Conservation (phyloP, 2,113 vertebrate species). For the Phasianus colchicus region DNA sequence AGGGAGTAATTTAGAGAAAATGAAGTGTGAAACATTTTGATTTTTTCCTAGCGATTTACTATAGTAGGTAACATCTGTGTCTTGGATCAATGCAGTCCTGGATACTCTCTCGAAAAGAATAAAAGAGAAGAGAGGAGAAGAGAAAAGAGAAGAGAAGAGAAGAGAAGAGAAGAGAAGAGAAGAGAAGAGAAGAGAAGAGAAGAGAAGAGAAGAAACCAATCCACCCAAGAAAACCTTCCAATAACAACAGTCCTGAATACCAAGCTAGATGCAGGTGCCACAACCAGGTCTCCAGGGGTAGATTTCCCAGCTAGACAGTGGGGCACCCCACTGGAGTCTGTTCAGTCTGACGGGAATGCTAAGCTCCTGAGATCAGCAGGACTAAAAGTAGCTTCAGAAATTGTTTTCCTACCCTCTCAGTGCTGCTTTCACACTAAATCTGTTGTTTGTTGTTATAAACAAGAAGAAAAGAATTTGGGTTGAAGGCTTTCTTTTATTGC, state of each 20-base stretch:
- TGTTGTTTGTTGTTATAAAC: conserved; percentile 23
- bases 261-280: not conserved
- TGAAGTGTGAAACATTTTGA: not conserved
- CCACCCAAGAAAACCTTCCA: too few species aligned
- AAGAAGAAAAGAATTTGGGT: not conserved
- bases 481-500: not conserved
- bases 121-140: too few species aligned
- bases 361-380: conserved; percentile 32
- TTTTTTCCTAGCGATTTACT: not conserved
- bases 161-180: too few species aligned
- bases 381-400: conserved; percentile 33
- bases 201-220: too few species aligned
- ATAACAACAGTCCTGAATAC: not conserved
- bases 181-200: not conserved
- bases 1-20: conserved; percentile 15
- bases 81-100: not conserved
- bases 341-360: not conserved
- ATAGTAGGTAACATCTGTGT: not conserved
- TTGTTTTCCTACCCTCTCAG: not conserved
- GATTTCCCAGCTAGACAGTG: not conserved
- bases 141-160: too few species aligned
- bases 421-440: conserved; percentile 18
- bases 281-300: not conserved
- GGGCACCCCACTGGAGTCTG: not conserved
- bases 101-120: not conserved